Conservation (phyloP, 1,140 invertebrate species). For the Pseudomyrmex concolor region DNA sequence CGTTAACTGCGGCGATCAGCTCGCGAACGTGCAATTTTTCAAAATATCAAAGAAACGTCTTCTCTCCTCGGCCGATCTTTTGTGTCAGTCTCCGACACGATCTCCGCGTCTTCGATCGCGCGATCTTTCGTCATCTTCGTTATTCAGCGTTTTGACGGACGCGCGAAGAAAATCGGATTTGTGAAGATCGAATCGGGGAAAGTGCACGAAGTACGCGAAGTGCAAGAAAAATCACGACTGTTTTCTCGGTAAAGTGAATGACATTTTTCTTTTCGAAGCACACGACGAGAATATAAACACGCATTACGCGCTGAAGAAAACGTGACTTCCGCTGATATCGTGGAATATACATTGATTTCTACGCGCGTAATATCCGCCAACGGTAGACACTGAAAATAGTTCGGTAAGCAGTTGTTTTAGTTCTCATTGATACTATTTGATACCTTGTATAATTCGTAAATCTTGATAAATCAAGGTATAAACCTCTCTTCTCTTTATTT, state of each 20-base stretch:
- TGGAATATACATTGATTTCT: neutral
- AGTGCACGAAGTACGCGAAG: neutral
- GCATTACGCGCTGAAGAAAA: neutral
- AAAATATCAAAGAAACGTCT: slow-evolving; percentile 6
- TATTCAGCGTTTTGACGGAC: neutral
- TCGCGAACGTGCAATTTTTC: slow-evolving; percentile 16
- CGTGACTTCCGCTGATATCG: neutral
- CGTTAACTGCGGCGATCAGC: slow-evolving; percentile 10
- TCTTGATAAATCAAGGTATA: neutral
- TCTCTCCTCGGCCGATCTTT: slow-evolving; percentile 14
- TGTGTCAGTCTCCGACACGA: slow-evolving; percentile 1
- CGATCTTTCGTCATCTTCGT: neutral
- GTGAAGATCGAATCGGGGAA: neutral
- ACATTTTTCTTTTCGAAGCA: neutral
- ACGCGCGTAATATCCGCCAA: neutral
- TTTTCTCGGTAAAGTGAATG: neutral
- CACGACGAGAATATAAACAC: neutral
- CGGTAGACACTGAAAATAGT: neutral
- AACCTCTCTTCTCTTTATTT: neutral
- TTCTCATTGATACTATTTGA: slow-evolving; percentile 18
- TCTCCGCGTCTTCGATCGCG: neutral
- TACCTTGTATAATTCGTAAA: neutral
- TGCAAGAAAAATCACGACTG: neutral
- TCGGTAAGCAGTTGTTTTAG: slow-evolving; percentile 14
- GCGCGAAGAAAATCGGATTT: neutral